Evolutionary conservation across 2,797 vertebrate genomes (phyloP).

Genomic region (Hybognathus amarus): DNA sequence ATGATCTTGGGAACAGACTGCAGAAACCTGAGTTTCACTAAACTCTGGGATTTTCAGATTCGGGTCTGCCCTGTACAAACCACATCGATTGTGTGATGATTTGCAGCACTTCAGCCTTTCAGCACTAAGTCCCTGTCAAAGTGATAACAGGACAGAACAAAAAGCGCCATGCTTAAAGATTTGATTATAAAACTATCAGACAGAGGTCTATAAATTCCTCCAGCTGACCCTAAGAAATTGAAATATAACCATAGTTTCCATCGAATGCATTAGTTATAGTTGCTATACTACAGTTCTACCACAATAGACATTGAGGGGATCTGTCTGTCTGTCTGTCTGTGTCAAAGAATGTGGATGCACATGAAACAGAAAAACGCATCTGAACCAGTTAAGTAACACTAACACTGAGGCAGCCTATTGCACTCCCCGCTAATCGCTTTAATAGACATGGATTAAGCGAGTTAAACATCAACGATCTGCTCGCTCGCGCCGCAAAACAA

Average conservation of each 20-base stretch:
- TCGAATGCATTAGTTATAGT: neutral
- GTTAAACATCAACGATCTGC: conserved; percentile 23
- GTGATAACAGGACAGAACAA: conserved; percentile 27
- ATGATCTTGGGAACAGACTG: conserved; percentile 8
- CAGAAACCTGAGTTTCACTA: neutral
- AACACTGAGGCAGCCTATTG: neutral
- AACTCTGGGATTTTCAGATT: conserved; percentile 30
- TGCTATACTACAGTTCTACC: neutral
- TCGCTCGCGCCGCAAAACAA: neutral
- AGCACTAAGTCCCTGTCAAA: neutral
- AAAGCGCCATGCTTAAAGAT: neutral
- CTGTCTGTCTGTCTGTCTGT: no score
- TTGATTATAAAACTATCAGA: neutral
- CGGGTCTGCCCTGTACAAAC: conserved; percentile 20
- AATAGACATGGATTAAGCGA: conserved; percentile 12
- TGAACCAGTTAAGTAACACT: neutral
- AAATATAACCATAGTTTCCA: neutral
- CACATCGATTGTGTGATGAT: conserved; percentile 44
- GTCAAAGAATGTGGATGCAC: neutral
- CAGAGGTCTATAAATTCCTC: neutral
- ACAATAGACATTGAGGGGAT: neutral
- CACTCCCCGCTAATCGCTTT: neutral
- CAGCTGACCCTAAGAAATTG: neutral
- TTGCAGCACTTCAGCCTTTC: conserved; percentile 48
- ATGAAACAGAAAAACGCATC: neutral